Evolutionary conservation across 2,888 invertebrate species (phyloP).

Genomic region (Zaprionus bogoriensis): DNA sequence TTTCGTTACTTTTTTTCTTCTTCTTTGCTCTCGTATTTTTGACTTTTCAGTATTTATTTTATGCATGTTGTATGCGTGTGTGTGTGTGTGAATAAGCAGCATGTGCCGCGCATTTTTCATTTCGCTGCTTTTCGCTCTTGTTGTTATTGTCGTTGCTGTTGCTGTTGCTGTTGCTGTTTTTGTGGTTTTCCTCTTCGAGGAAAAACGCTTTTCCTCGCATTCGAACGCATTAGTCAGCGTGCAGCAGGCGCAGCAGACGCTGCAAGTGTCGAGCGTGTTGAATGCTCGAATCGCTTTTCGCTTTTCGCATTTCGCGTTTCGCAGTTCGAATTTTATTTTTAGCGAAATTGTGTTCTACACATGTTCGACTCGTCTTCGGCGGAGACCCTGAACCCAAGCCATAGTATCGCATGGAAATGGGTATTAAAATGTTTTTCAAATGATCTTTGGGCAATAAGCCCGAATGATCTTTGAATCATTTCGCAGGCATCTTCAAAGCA

Average conservation of each 20-base stretch:
- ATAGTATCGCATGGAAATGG: background rate
- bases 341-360: background rate
- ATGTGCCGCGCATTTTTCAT: conserved; percentile 63
- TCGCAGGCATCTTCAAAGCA: background rate
- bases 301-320: too few species aligned
- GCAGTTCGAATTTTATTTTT: background rate
- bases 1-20: conserved; percentile 11
- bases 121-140: conserved; percentile 17
- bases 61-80: conserved; percentile 10
- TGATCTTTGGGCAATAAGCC: background rate
- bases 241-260: conserved; percentile 40
- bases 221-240: conserved; percentile 65
- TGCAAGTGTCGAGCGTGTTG: conserved; percentile 36
- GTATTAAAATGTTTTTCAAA: background rate
- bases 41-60: conserved; percentile 24
- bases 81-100: conserved; percentile 40
- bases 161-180: too few species aligned
- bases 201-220: conserved; percentile 41
- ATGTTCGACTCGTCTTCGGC: background rate
- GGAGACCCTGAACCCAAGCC: background rate
- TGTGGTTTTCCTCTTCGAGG: background rate
- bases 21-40: conserved; percentile 19
- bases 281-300: conserved; percentile 38
- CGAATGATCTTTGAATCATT: background rate
- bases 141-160: too few species aligned